Evolutionary conservation across 2,888 invertebrate genomes (phyloP), one percentile per base, ranked within the genome.

Genomic region (Pardosa pseudoannulata): DNA sequence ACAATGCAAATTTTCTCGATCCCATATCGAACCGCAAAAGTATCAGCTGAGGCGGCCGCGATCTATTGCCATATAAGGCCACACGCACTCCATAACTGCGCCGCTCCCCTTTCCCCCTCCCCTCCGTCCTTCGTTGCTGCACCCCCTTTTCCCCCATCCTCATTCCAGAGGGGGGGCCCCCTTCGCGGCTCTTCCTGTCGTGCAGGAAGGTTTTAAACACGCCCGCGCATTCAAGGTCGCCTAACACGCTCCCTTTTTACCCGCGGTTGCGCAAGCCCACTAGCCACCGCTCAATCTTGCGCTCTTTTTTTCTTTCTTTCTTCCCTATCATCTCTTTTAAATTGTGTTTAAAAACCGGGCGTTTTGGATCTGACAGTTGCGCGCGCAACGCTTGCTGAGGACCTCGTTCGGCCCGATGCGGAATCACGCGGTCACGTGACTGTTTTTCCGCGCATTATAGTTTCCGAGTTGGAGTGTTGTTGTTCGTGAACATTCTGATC

Each of bases 31-130:
- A 56, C 56, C 56, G 56, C 56, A 56, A 56, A 56, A 23, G 16
- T 6, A 7, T 23, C 1, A 56, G n/a, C 56, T 9, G 41, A 23
- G 1, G 19, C 7, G 23, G 19, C 56, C 11, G 19, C 23, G 23
- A 19, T 56, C 56, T 5, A 56, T 23, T 23, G 6, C 56, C 56
- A 56, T 56, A 56, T 56, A 56, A 56, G 56, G 56, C 56, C 23
- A 23, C 11, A 3, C 5, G 23, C 23, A 56, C 3, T 23, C 23
- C 56, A 23, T 16, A 23, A 11, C 56, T 56, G 11, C 56, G 56
- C 56, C 56, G 23, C 56, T 56, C 71, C 79, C 67, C 76, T 72
- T 64, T 56, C 64, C 56, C 56, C 23, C 71, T 70, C 67, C 76
- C 79, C 72, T 56, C 64, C 56, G n/a, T 64, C 41, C 28, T 39